Evolutionary conservation across 1,140 invertebrate genomes (phyloP), one percentile per base, ranked within the genome.

Genomic region (Papilio polyxenes): DNA sequence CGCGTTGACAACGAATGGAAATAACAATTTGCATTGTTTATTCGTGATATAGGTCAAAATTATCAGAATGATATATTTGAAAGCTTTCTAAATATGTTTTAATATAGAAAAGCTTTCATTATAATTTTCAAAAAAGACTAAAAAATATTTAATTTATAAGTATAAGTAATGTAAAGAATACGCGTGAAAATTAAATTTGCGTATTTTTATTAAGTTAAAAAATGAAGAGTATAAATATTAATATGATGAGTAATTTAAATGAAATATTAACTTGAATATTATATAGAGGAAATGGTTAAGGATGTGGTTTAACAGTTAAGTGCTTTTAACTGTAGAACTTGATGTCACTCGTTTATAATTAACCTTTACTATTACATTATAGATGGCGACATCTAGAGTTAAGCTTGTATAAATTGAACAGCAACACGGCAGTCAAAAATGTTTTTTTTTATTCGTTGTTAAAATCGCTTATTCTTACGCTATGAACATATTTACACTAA

Each of bases 1-100:
- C 65, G 65, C 31, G 65, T 72, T 37, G 65, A 72, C 65, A 13
- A 72, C 65, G 65, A 72, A 72, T 37, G 23, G 13, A 72, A 72
- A 72, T 72, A 72, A 37, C 6, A 72, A 72, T 72, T 37, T 72
- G 7, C 31, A 37, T 6, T 15, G 5, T 72, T 13, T 23, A 23
- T 13, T 72, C 31, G 23, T 65, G 10, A 65, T 65, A 5, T 31
- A 65, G 62, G 20, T 65, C 23, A 31, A 65, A 31, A 65, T 65
- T 65, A 13, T 37, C 23, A 65, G 9, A 31, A 31, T 37, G 5
- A 13, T 6, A 72, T 7, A 6, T 37, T 15, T 15, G 2, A 72
- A 37, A 72, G 65, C 11, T 9, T 37, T 72, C 40, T 20, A 31
- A 2, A 23, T 17, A 59, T 59, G 56, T 59, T 59, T 49, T 10